These are phyloP conservation scores for Pithys albifrons DNA, from an alignment of 2,113 vertebrate genomes.

Conservation along the genomic window DNA sequence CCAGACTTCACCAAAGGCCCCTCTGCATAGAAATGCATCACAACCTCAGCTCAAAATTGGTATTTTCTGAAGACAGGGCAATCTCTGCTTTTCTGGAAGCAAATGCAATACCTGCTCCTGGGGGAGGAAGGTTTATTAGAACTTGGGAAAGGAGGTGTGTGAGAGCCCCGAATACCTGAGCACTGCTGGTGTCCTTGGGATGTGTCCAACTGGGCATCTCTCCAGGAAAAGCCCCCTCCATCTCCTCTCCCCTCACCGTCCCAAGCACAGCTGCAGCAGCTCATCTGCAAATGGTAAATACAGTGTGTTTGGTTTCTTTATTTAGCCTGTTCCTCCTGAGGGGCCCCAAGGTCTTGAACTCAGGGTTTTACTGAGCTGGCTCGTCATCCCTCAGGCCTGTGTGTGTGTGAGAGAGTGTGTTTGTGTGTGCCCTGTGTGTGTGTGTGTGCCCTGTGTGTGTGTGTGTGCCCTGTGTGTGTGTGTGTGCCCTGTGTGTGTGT, in stretches of 20 bases:
- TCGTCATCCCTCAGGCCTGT: background rate
- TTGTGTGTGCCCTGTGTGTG: no score
- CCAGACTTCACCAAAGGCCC: accelerated
- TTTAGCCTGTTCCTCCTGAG: background rate
- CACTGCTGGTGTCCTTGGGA: accelerated
- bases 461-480: background rate
- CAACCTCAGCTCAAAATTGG: accelerated
- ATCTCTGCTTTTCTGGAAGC: background rate
- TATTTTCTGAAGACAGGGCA: background rate
- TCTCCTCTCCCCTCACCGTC: background rate
- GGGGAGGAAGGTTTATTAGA: background rate
- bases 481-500: no score
- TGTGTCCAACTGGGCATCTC: accelerated
- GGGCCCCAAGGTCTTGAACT: background rate
- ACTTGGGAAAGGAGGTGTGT: background rate
- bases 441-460: no score
- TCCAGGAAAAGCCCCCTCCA: background rate
- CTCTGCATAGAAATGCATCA: accelerated
- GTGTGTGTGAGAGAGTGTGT: background rate
- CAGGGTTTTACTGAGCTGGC: background rate
- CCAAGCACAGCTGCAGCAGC: background rate
- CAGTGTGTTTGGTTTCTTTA: background rate
- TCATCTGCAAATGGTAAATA: background rate
- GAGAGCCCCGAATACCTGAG: accelerated
- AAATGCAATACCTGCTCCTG: background rate